Evolutionary conservation across 2,888 invertebrate species (phyloP), one percentile per base, ranked within the genome.

Genomic region (Cataglyphis cursor): DNA sequence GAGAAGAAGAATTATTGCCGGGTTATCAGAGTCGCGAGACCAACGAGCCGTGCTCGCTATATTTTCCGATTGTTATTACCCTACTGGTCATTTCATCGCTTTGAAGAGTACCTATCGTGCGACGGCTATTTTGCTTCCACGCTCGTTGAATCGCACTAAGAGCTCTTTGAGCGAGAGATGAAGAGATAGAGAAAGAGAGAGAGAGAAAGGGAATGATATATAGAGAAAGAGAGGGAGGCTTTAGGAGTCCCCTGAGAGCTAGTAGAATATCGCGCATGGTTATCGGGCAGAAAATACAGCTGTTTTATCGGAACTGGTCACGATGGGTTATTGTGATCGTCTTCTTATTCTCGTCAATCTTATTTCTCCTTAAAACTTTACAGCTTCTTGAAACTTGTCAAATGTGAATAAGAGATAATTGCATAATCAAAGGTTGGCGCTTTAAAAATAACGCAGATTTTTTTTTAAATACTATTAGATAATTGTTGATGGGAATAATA

Each of bases 71-170:
- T 76, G 76, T 76, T 76, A 76, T 76, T 76, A 76, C 54, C 76
- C 76, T 76, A 76, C 76, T 66, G 76, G 76, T 76, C 66, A 76
- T 76, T 76, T 76, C 76, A 76, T 76, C 66, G 76, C 76, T 76
- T 66, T 66, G 54, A 76, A 54, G 76, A 76, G 76, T 21, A 44
- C 41, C 41, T 44, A 65, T 41, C 65, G 65, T 44, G 41, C 41
- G 54, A 54, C 51, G 54, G 76, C 76, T 76, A 66, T 66, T 76
- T 76, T 76, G 76, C 76, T 66, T 76, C 54, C 18, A 76, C 66
- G 76, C 66, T 76, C 76, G 66, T 76, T 76, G 66, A 76, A 54
- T 66, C 76, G 76, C 76, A 51, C 54, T 66, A 65, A 76, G 76
- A 76, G 66, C 76, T 76, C 66, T 59, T 15, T 51, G 18, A 10